phyloP scores from a whole-genome alignment of 92 coral and sea anemone genomes.

The Epizoanthus scotinus region DNA sequence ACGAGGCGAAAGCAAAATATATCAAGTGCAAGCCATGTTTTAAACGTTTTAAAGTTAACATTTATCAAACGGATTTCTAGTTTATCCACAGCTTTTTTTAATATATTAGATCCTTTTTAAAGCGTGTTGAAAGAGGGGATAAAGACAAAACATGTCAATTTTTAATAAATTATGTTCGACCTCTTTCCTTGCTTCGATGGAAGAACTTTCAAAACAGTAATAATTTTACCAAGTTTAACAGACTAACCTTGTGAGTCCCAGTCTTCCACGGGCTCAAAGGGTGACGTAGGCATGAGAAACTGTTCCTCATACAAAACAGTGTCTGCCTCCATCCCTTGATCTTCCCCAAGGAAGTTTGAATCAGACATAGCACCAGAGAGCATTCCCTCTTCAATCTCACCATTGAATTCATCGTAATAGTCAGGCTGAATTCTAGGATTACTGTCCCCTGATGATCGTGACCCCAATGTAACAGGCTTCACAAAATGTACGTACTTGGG shows the following conservation, averaged over 20 bases:
- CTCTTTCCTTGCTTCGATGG: too few species aligned
- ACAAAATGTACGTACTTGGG: constrained; percentile 35
- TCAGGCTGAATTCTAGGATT: neutral
- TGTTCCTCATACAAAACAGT: constrained; percentile 20
- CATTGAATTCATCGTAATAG: neutral
- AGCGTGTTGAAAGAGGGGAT: too few species aligned
- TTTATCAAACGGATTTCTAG: too few species aligned
- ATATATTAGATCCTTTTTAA: too few species aligned
- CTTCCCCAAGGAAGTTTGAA: neutral
- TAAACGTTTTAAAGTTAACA: too few species aligned
- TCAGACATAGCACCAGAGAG: neutral
- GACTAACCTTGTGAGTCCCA: neutral
- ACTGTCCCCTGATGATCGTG: neutral
- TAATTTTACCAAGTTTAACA: neutral
- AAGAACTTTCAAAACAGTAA: neutral
- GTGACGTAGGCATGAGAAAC: neutral
- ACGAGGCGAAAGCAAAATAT: too few species aligned
- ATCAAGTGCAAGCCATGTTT: too few species aligned
- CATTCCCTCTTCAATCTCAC: constrained; percentile 14
- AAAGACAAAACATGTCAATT: too few species aligned
- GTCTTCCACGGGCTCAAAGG: neutral
- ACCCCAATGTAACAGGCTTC: constrained; percentile 20
- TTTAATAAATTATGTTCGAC: too few species aligned
- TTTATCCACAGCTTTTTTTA: too few species aligned
- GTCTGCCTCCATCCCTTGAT: neutral